Percentiles rank a stretch among this genome's conserved stretches.
phyloP scores from a whole-genome alignment of 2,797 vertebrate species.

The Amniataba percoides region DNA sequence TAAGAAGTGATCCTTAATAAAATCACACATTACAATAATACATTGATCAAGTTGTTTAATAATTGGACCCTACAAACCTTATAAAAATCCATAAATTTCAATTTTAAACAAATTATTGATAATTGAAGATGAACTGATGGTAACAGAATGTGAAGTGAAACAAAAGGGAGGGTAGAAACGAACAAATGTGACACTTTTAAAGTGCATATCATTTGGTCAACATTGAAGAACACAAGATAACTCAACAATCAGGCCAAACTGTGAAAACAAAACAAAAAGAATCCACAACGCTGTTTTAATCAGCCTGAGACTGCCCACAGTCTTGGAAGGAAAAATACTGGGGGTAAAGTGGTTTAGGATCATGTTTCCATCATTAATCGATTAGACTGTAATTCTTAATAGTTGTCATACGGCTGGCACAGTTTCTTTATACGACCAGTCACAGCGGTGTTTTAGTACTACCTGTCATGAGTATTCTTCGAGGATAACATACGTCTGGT shows the following conservation, averaged over 20 bases:
- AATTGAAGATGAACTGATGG: neutral
- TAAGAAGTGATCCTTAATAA: neutral
- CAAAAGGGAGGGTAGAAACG: neutral
- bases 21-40: slow-evolving; percentile 6
- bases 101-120: slow-evolving; percentile 46
- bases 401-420: neutral
- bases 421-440: slow-evolving; percentile 28
- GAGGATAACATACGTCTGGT: slow-evolving; percentile 49
- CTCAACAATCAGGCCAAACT: slow-evolving; percentile 27
- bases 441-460: slow-evolving; percentile 26
- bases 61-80: slow-evolving; percentile 69
- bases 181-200: slow-evolving; percentile 73
- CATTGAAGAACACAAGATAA: slow-evolving; percentile 34
- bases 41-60: slow-evolving; percentile 69
- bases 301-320: slow-evolving; percentile 12
- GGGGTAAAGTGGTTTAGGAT: slow-evolving; percentile 3
- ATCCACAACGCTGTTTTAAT: neutral
- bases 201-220: slow-evolving; percentile 80
- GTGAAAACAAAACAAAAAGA: neutral
- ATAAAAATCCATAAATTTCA: slow-evolving; percentile 58
- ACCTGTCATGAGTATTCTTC: slow-evolving; percentile 18
- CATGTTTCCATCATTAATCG: neutral
- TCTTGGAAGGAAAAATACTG: slow-evolving; percentile 25
- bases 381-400: slow-evolving; percentile 10
- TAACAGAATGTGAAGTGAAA: slow-evolving; percentile 38